Conservation (phyloP, 2,797 vertebrate genomes). For the Potorous gilbertii region DNA sequence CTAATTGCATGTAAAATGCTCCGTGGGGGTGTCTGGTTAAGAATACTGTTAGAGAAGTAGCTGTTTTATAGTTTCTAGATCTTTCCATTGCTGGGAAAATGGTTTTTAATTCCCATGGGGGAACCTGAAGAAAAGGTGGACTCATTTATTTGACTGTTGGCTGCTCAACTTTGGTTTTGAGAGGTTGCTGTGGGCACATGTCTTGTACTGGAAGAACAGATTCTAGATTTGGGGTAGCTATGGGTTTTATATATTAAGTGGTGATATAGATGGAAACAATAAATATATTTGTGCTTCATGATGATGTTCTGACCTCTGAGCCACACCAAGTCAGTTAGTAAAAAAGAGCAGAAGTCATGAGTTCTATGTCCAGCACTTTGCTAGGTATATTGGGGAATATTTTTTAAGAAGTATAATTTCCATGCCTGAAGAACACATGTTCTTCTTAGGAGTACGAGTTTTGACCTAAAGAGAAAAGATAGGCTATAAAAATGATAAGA, state of each 20-base stretch:
- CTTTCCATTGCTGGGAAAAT: constrained; percentile 60
- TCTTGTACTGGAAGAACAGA: neutral
- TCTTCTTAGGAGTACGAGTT: neutral
- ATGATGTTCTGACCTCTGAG: constrained; percentile 8
- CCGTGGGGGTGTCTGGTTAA: constrained; percentile 56
- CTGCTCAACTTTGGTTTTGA: constrained; percentile 49
- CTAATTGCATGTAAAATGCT: constrained; percentile 61
- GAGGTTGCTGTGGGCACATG: neutral
- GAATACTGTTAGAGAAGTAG: constrained; percentile 40
- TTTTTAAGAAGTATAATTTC: neutral
- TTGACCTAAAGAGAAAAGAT: neutral
- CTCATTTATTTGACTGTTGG: constrained; percentile 57
- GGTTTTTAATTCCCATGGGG: constrained; percentile 25
- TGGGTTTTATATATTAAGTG: constrained; percentile 44
- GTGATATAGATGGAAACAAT: constrained; percentile 15
- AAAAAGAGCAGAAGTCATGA: constrained; percentile 4
- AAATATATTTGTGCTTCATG: constrained; percentile 20
- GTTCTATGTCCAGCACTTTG: constrained; percentile 34
- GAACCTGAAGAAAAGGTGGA: constrained; percentile 41
- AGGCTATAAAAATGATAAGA: neutral
- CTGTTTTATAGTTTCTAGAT: constrained; percentile 58
- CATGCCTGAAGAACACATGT: neutral
- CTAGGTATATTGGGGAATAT: neutral
- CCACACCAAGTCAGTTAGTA: neutral
- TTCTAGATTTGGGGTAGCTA: constrained; percentile 31